Conservation (phyloP, 2,113 vertebrate species). For the Struthio camelus region DNA sequence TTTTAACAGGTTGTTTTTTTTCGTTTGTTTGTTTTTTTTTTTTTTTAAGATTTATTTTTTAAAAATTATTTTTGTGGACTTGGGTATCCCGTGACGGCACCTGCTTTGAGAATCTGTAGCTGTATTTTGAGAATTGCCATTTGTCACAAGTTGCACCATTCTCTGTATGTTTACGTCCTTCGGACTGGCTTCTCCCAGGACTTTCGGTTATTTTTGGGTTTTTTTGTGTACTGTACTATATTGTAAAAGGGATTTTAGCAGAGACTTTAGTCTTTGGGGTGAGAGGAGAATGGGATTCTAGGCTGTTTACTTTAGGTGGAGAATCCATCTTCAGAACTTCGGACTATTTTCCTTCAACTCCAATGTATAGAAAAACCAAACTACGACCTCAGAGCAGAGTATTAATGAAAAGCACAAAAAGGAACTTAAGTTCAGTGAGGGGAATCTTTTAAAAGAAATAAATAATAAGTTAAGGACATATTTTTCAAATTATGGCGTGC, state of each 20-base stretch:
- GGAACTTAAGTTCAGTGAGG: constrained; percentile 88
- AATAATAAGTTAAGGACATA: constrained; percentile 78
- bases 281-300: constrained; percentile 85
- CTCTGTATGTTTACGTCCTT: constrained; percentile 91
- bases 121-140: constrained; percentile 85
- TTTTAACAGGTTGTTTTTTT: constrained; percentile 81
- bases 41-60: constrained; percentile 89
- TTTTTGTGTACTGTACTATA: constrained; percentile 94
- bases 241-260: constrained; percentile 99
- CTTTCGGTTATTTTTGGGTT: constrained; percentile 78
- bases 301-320: constrained; percentile 94
- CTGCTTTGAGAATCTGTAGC: constrained; percentile 83
- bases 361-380: constrained; percentile 99
- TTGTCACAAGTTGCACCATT: constrained; percentile 89
- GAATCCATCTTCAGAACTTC: constrained; percentile 82
- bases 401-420: constrained; percentile 99
- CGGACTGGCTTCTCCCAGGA: constrained; percentile 88
- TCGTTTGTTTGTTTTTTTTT: constrained; percentile 46
- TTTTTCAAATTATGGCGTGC: constrained; percentile 79
- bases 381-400: constrained; percentile 99
- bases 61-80: constrained; percentile 88
- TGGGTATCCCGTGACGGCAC: constrained; percentile 81
- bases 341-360: constrained; percentile 93
- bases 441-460: constrained; percentile 79
- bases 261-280: constrained; percentile 88